Conservation (phyloP, 2,113 vertebrate genomes). For the Empidonax alnorum region DNA sequence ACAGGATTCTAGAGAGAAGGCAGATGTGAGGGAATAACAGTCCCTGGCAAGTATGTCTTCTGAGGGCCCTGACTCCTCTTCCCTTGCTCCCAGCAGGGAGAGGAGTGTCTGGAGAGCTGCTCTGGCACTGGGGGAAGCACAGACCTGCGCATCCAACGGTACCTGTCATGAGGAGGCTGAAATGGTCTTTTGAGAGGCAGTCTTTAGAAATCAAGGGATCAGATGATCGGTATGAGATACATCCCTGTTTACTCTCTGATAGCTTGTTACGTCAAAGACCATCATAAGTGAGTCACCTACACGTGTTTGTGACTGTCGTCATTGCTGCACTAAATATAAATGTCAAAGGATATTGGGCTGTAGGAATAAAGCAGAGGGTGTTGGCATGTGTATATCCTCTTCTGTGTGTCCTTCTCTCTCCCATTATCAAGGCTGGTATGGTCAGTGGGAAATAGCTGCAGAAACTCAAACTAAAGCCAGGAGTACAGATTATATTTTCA, state of each 20-base stretch:
- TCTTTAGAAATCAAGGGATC: not conserved
- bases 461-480: not conserved
- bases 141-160: rapidly evolving
- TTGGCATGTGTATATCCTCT: not conserved
- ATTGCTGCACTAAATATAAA: constrained; percentile 28
- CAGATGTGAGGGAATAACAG: not conserved
- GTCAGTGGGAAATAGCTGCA: not conserved
- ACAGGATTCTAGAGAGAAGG: not conserved
- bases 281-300: constrained; percentile 35
- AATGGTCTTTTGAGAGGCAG: not conserved
- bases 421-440: not conserved
- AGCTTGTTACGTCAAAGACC: not conserved
- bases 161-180: not conserved
- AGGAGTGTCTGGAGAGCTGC: not conserved
- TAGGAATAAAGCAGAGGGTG: not conserved
- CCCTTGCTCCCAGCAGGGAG: not conserved
- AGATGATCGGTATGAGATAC: not conserved
- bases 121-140: not conserved
- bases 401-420: not conserved
- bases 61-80: not conserved
- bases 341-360: not conserved
- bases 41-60: not conserved
- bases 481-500: not conserved
- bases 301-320: not conserved
- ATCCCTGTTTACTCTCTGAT: not conserved